These are phyloP conservation scores for Heliconius nattereri DNA, from an alignment of 1,140 invertebrate genomes.

Conservation along the genomic window DNA sequence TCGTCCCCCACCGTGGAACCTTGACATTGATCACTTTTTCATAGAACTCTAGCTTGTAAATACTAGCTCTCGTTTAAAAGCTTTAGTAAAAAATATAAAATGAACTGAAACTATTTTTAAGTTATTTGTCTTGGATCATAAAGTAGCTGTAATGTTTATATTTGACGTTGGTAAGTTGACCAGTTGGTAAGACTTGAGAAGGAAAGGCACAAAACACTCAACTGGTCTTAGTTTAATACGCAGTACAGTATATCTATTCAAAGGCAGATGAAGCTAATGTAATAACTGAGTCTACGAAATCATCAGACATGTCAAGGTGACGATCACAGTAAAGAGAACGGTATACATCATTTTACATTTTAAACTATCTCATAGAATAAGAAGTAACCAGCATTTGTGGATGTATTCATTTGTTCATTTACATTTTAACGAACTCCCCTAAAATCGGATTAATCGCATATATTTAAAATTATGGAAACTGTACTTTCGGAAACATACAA, in stretches of 20 bases:
- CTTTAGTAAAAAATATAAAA: background rate
- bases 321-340: background rate
- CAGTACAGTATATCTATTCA: no score
- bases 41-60: constrained; percentile 5
- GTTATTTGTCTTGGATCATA: background rate
- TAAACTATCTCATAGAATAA: background rate
- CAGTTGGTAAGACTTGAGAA: no score
- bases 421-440: no score
- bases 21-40: constrained; percentile 7
- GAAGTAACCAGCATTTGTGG: background rate
- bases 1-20: background rate
- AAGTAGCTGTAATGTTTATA: background rate
- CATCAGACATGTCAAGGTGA: background rate
- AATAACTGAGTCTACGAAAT: background rate
- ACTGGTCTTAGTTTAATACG: no score
- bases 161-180: no score
- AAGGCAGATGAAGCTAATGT: background rate
- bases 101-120: background rate
- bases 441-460: no score
- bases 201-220: no score
- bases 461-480: no score
- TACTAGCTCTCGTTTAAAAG: background rate
- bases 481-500: no score
- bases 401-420: no score
- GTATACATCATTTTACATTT: background rate